Percentiles rank a stretch among this genome's conserved stretches.
Evolutionary conservation across 1,140 invertebrate species (phyloP).

Genomic region (Neotoxoptera formosana): DNA sequence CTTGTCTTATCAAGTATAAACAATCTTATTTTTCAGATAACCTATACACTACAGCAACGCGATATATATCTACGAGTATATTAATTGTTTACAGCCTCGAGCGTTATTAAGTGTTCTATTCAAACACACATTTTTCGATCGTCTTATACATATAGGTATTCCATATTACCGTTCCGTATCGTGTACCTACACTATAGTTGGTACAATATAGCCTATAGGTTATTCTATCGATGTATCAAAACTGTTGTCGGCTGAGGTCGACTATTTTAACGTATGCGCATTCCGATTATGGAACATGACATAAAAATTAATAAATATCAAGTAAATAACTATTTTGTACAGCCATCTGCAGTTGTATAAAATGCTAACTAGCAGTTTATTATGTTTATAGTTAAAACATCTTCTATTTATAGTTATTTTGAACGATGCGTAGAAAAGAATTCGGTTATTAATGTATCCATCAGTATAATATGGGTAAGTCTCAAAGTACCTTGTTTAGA

Average conservation of each 20-base stretch:
- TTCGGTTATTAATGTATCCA: no score
- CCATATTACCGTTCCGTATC: not conserved
- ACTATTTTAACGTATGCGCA: not conserved
- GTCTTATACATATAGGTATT: not conserved
- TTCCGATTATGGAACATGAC: not conserved
- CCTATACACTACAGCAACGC: not conserved
- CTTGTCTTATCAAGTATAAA: no score
- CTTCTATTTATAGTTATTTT: not conserved
- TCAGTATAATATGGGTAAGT: no score
- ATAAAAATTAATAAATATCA: not conserved
- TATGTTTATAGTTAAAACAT: not conserved
- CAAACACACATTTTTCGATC: not conserved
- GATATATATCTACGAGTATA: not conserved
- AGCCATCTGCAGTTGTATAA: not conserved
- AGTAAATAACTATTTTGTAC: not conserved
- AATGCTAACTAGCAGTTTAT: not conserved
- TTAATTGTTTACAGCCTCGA: not conserved
- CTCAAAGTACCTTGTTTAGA: no score
- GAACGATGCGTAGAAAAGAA: no score
- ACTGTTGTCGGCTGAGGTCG: not conserved
- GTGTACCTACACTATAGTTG: not conserved
- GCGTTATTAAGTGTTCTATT: conserved; percentile 10
- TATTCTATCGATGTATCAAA: not conserved
- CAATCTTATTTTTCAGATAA: no score
- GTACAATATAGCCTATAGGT: not conserved